Conservation (phyloP, 2,797 vertebrate species). For the Gila robusta region DNA sequence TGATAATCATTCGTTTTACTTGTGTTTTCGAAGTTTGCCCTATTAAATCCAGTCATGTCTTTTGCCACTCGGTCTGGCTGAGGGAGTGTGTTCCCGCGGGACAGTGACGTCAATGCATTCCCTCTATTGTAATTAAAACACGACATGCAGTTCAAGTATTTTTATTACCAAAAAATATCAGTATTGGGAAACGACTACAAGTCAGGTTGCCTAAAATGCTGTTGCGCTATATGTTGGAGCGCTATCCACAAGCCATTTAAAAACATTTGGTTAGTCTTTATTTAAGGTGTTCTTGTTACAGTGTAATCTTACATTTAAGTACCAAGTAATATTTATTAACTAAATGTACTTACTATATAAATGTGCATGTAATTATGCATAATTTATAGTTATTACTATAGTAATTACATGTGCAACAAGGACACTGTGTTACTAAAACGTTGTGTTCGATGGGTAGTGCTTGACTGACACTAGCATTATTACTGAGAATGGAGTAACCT, state of each 20-base stretch:
- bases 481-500: not conserved
- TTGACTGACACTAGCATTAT: not conserved
- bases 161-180: not conserved
- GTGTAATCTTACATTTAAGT: not conserved
- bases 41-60: too few relatives aligned
- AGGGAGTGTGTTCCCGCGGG: too few relatives aligned
- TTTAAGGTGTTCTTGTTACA: not conserved
- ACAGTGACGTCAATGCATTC: too few relatives aligned
- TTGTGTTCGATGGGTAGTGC: not conserved
- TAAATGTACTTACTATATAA: not conserved
- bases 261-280: not conserved
- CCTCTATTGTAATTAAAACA: too few relatives aligned
- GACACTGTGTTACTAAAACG: not conserved
- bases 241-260: too few relatives aligned
- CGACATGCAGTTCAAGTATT: too few relatives aligned
- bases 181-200: not conserved
- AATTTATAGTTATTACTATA: not conserved
- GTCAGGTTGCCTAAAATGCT: not conserved
- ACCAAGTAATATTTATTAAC: not conserved
- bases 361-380: not conserved
- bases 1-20: too few relatives aligned
- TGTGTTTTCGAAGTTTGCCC: too few relatives aligned
- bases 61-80: too few relatives aligned
- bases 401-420: not conserved
- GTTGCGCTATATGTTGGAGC: too few relatives aligned